Evolutionary conservation across 2,888 invertebrate species (phyloP), one percentile per base, ranked within the genome.

Genomic region (Cartodere bifasciata): DNA sequence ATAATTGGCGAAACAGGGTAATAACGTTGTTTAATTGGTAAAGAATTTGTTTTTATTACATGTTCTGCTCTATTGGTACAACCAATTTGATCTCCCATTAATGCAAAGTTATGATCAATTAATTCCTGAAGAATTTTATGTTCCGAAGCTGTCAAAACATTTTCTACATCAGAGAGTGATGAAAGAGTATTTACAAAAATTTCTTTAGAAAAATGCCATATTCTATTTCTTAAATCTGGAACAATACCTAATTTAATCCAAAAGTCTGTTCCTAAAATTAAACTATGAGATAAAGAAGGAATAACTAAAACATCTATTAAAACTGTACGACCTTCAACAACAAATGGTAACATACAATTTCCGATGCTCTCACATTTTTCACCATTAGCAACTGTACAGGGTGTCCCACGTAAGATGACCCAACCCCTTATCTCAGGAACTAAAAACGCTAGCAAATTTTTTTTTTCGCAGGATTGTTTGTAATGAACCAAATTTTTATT

Each of bases 301-400:
- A 41, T 32, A 9, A 44, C 35, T 11, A 41, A 12, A 10, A 28
- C 30, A 9, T 42, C 33, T 3, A 42, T 16, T 10, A 44, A 4
- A n/a, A 28, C 21, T 5, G 32, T 4, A 16, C 24, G 17, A 17
- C 25, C 35, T 13, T 29, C 20, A 5, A 42, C n/a, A 9, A 3
- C 10, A n/a, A 43, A 13, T 4, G 39, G 37, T 7, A 41, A 4
- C 2, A 25, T 15, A 11, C 28, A 29, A 22, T 13, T 25, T 4
- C 44, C 42, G 4, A 37, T 29, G 16, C 33, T 28, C 3, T 7
- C 7, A 23, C 29, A 32, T 9, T 7, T 13, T 6, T 34, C n/a
- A n/a, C 38, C 41, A 36, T 43, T 42, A 3, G 40, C 43, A 5
- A 43, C 39, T 1, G 36, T 23, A 23, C n/a, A n/a, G n/a, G n/a